phyloP scores from a whole-genome alignment of 2,888 invertebrate genomes.

The Yponomeuta cagnagella region DNA sequence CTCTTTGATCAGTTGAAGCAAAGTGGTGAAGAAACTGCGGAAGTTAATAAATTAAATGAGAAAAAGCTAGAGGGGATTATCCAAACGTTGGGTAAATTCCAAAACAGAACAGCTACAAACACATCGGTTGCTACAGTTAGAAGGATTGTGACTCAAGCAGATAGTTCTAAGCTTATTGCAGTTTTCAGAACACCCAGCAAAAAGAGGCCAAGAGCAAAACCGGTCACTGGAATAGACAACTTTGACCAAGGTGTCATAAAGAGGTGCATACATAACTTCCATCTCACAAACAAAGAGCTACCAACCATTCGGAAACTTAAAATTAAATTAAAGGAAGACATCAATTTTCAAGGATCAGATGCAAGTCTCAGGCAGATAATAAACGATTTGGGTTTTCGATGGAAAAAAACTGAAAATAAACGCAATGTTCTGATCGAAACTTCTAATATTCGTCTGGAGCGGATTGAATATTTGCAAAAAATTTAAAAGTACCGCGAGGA shows the following conservation, averaged over 20 bases:
- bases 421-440: conserved; percentile 26
- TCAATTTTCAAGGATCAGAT: conserved; percentile 22
- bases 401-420: conserved; percentile 27
- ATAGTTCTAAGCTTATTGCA: background rate
- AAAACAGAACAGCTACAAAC: too few species aligned
- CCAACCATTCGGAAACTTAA: conserved; percentile 27
- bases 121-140: background rate
- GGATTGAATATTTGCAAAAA: conserved; percentile 26
- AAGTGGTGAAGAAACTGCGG: too few species aligned
- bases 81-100: too few species aligned
- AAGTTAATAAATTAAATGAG: too few species aligned
- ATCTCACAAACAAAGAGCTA: conserved; percentile 29
- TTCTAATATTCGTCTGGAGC: conserved; percentile 22
- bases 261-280: conserved; percentile 33
- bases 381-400: conserved; percentile 25
- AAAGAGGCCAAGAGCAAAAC: conserved; percentile 25
- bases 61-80: too few species aligned
- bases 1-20: too few species aligned
- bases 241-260: conserved; percentile 32
- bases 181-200: conserved; percentile 29
- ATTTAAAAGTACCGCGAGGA: conserved; percentile 18
- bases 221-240: conserved; percentile 28
- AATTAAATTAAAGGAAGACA: conserved; percentile 20
- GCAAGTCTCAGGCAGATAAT: conserved; percentile 17
- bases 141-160: background rate